These are phyloP conservation scores for Perognathus longimembris DNA, from an alignment of 2,113 vertebrate species.

Conservation along the genomic window DNA sequence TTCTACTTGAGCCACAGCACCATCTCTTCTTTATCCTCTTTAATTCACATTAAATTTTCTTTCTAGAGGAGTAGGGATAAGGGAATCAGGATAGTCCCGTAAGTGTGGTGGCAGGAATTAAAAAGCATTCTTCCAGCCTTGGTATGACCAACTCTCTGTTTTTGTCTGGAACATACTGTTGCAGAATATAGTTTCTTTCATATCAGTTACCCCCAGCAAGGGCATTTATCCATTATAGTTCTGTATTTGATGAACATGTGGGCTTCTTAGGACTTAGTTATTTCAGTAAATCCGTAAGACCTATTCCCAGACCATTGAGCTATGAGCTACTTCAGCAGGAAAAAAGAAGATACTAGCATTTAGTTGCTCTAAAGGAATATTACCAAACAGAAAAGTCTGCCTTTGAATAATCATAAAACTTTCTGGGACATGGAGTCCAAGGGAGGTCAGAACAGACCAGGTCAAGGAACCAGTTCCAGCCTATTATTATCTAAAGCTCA, in stretches of 20 bases:
- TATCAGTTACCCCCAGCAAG: not conserved
- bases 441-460: slow-evolving; percentile 63
- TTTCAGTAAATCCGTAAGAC: slow-evolving; percentile 12
- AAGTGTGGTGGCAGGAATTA: not conserved
- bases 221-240: not conserved
- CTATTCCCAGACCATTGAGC: not conserved
- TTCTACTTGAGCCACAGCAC: too few relatives aligned
- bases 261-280: not conserved
- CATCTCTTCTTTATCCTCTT: not conserved
- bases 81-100: not conserved
- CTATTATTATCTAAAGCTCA: slow-evolving; percentile 70
- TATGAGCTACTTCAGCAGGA: not conserved
- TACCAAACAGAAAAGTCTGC: slow-evolving; percentile 49
- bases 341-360: slow-evolving; percentile 22
- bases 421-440: slow-evolving; percentile 61
- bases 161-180: not conserved
- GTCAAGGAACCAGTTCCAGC: slow-evolving; percentile 59
- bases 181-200: not conserved
- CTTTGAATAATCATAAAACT: slow-evolving; percentile 68
- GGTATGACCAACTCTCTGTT: not conserved
- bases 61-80: not conserved
- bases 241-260: not conserved
- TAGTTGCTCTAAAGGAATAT: slow-evolving; percentile 43
- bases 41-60: slow-evolving; percentile 33
- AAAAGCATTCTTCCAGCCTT: too few relatives aligned